Base-by-base conservation (phyloP, 2,888 invertebrate species). In the Candidula unifasciata region DNA sequence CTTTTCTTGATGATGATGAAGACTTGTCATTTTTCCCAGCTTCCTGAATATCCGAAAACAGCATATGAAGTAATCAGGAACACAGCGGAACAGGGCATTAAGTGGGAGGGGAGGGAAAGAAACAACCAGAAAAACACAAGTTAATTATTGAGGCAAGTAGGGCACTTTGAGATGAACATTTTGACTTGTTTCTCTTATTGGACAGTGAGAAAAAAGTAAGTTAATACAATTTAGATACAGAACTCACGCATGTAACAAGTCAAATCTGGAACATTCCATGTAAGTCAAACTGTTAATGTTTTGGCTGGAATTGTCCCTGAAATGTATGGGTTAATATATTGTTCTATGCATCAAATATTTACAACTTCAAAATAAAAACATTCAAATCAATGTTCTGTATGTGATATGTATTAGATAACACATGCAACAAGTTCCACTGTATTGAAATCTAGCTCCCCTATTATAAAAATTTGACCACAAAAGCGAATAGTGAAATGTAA, bases 21-120 rank as follows among this genome's bases (percentile, higher is more conserved):
- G 86, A 83, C 69, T 81, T 85, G 30, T 83, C 71, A 64, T 81
- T 78, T 81, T 79, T 77, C 57, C 81, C 85, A 66, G 85, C 84
- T 82, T 87, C 79, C 86, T 87, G 80, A 83, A 85, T 86, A 89
- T 89, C 89, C 89, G 89, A 90, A 89, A 91, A 90, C 89, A 90
- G 87, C 89, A 90, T 87, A 89, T 89, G 88, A 84, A 87, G 87
- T 83, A 88, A 89, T 87, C 89, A 89, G 88, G 88, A 88, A 90
- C 88, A 89, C 85, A 85, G 77, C 85, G 69, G 88, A 88, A 90
- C 88, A 88, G 87, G 87, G 87, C 82, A 80, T 60, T 74, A 87
- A 54, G 78, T 73, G 82, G 83, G 81, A 73, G 89, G 90, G 88
- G 88, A 86, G 82, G 89, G 88, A 89, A 88, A 89, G 82, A 89